These are phyloP conservation scores for Pyrgilauda ruficollis DNA, from an alignment of 2,113 vertebrate genomes.

Conservation along the genomic window DNA sequence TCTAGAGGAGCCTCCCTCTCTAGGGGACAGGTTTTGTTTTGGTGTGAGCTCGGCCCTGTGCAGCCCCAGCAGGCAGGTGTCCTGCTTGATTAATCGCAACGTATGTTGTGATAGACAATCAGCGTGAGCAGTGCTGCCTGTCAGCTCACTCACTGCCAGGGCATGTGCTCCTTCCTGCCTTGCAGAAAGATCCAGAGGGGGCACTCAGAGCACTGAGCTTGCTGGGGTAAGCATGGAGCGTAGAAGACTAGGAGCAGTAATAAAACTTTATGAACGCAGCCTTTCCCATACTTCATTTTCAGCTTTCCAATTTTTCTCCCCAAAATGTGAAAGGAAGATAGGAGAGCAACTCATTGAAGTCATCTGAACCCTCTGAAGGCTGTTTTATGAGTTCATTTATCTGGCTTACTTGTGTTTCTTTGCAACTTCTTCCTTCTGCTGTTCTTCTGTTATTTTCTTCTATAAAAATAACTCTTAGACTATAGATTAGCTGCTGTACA, in stretches of 20 bases:
- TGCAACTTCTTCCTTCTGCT: background rate
- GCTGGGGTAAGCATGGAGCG: background rate
- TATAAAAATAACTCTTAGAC: background rate
- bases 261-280: background rate
- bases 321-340: background rate
- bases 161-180: background rate
- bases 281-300: background rate
- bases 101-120: background rate
- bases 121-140: background rate
- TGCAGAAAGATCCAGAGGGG: background rate
- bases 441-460: background rate
- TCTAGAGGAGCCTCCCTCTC: background rate
- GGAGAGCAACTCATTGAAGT: background rate
- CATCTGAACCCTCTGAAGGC: background rate
- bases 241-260: background rate
- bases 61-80: background rate
- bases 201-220: rapidly evolving
- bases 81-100: background rate
- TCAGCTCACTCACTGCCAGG: background rate
- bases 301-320: background rate
- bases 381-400: background rate
- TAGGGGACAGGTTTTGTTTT: background rate
- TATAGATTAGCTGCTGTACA: background rate
- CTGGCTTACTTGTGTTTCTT: background rate
- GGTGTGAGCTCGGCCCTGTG: background rate